Conservation (phyloP, 1,140 invertebrate species). For the Myzus persicae region DNA sequence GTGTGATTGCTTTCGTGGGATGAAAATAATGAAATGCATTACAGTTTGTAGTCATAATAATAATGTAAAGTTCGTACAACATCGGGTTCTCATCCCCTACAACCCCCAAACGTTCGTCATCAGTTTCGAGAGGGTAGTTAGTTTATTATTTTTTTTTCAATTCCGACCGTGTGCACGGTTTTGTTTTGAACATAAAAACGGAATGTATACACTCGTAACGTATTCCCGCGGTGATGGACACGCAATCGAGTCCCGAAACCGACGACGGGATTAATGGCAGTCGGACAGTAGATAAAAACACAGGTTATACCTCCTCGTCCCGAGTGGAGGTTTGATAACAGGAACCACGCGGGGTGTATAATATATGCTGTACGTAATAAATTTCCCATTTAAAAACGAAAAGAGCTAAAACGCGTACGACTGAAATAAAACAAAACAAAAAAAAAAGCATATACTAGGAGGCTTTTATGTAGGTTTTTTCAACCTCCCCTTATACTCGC, state of each 20-base stretch:
- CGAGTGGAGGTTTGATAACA: not conserved
- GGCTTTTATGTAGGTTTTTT: not conserved
- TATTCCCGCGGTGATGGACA: not conserved
- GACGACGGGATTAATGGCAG: constrained; percentile 40
- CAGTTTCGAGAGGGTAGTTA: not conserved
- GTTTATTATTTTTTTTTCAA: constrained; percentile 8
- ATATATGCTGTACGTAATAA: not conserved
- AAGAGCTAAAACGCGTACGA: not conserved
- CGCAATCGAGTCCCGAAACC: constrained; percentile 4
- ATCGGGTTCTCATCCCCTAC: not conserved
- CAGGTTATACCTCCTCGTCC: not conserved
- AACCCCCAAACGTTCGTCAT: not conserved
- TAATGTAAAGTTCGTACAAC: not conserved
- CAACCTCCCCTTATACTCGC: not conserved
- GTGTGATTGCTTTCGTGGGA: not conserved
- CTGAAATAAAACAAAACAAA: not conserved
- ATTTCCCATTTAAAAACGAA: constrained; percentile 45
- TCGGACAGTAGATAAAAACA: constrained; percentile 34
- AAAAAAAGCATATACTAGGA: not conserved
- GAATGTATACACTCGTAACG: not conserved
- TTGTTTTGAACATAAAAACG: constrained; percentile 26
- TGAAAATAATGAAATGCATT: not conserved
- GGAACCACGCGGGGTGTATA: not conserved
- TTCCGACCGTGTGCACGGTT: not conserved
- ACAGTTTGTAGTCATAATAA: not conserved